Percentiles rank a stretch among this genome's conserved stretches.
phyloP scores from a whole-genome alignment of 1,140 invertebrate species.

The Temnothorax longispinosus region DNA sequence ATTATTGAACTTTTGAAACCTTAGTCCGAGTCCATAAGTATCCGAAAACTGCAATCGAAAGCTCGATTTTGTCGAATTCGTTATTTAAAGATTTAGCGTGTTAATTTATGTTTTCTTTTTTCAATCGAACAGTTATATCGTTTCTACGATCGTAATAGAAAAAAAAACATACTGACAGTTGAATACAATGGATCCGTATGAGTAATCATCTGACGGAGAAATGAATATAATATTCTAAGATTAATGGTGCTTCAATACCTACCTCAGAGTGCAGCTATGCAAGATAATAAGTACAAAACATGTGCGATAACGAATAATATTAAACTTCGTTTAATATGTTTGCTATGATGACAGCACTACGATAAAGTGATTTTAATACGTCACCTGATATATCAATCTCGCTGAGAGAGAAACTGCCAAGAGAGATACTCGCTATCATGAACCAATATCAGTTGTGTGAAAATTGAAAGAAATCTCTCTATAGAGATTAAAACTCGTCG shows the following conservation, averaged over 20 bases:
- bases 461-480: background rate
- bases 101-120: background rate
- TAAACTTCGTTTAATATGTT: conserved; percentile 37
- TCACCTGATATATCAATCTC: conserved; percentile 38
- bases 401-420: background rate
- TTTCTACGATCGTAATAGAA: background rate
- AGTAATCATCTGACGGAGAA: background rate
- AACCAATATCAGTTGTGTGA: background rate
- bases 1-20: background rate
- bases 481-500: background rate
- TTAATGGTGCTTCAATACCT: conserved; percentile 5
- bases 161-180: background rate
- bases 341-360: conserved; percentile 17
- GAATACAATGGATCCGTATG: background rate
- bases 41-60: background rate
- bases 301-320: conserved; percentile 64
- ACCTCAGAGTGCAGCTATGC: background rate
- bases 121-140: background rate
- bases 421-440: conserved; percentile 25
- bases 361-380: conserved; percentile 33
- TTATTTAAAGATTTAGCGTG: background rate
- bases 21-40: background rate
- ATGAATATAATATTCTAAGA: conserved; percentile 9
- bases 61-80: background rate
- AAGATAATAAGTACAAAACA: conserved; percentile 28